Evolutionary conservation across 2,797 vertebrate species (phyloP), one percentile per base, ranked within the genome.

Genomic region (Halcyon badia): DNA sequence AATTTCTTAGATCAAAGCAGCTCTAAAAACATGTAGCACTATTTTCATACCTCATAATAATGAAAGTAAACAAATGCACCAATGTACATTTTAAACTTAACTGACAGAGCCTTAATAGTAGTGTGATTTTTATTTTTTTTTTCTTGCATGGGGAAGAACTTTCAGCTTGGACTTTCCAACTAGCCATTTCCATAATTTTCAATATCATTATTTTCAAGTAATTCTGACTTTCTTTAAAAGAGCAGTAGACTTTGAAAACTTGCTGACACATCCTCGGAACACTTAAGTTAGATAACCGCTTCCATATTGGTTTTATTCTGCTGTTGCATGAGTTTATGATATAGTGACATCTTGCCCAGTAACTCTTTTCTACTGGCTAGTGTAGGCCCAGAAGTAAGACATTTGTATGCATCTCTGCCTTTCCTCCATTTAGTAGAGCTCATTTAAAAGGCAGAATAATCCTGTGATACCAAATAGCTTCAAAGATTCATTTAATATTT

Each of bases 1-100:
- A 46, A 79, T 84, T 66, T 69, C 17, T 69, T 69, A 79, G 88
- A 88, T 91, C 82, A 91, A 95, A 90, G 90, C 44, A 73, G 24
- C 49, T 75, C 44, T 87, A 80, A 93, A 91, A 91, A 85, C 75
- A 54, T 18, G 14, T 57, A 57, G 69, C 61, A 72, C 10, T 75
- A 33, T 76, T 90, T 88, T 86, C 65, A 39, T 90, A 69, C 11
- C 25, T 90, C 54, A 48, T 76, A 82, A 46, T 72, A 83, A 75
- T 51, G 78, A 66, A 87, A 87, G 31, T 85, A 87, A 94, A 70
- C 39, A 73, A 92, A 83, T 39, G 21, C 39, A 42, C 24, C 75
- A 65, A 65, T 0, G 0, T 70, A 49, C n/a, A 14, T 73, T 83
- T 81, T 51, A 51, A 51, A 51, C 46, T 48, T 48, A 48, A 48